Percentiles rank a stretch among this genome's conserved stretches.
Evolutionary conservation across 2,797 vertebrate species (phyloP).

Genomic region (Rousettus madagascariensis): DNA sequence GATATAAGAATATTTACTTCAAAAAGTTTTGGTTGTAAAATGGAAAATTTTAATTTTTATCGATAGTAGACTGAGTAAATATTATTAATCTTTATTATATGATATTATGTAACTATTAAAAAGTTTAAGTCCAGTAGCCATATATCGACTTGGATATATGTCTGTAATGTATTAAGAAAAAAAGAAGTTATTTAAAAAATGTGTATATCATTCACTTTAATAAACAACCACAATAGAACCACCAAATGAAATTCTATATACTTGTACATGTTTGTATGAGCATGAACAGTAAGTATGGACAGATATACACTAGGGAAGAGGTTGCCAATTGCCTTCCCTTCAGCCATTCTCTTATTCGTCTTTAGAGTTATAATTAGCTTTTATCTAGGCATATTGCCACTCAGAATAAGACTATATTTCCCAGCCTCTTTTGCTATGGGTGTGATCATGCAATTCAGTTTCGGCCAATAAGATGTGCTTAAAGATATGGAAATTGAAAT

Average conservation of each 20-base stretch:
- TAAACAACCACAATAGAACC: background rate
- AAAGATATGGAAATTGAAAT: background rate
- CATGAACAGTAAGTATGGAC: background rate
- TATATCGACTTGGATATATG: background rate
- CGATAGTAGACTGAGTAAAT: background rate
- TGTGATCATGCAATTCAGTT: background rate
- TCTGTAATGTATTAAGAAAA: background rate
- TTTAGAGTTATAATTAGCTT: background rate
- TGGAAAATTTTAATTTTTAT: conserved; percentile 39
- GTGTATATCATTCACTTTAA: background rate
- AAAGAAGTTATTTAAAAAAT: background rate
- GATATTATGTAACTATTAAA: background rate
- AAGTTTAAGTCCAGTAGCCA: background rate
- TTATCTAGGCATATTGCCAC: background rate
- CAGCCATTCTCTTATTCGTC: background rate
- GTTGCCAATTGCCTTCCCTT: background rate
- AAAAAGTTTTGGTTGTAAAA: background rate
- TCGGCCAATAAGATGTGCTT: background rate
- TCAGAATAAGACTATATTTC: background rate
- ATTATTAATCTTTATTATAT: background rate
- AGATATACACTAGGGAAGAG: background rate
- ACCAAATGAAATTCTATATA: background rate
- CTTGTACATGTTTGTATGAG: background rate
- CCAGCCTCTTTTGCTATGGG: background rate
- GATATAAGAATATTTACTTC: conserved; percentile 11